phyloP scores from a whole-genome alignment of 2,888 invertebrate genomes.

The Sesia apiformis region DNA sequence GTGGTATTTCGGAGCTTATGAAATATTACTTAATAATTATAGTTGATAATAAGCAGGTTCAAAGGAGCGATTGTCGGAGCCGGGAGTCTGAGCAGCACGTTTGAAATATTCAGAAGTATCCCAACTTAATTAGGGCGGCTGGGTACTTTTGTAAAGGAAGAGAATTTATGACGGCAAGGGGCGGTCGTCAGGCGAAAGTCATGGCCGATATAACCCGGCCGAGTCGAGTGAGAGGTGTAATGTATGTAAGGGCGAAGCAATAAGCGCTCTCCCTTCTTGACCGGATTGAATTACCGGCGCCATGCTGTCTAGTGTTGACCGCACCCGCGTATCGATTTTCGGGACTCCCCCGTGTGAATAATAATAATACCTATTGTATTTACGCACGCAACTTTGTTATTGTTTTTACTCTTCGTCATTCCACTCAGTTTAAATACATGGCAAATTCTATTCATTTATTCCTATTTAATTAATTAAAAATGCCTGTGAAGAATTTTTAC shows the following conservation, averaged over 20 bases:
- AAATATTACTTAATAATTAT: constrained; percentile 32
- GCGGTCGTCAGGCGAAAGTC: constrained; percentile 38
- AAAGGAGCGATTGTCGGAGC: constrained; percentile 24
- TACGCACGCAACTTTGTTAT: constrained; percentile 17
- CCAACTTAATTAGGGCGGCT: constrained; percentile 50
- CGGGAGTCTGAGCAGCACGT: constrained; percentile 18
- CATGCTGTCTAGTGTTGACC: constrained; percentile 52
- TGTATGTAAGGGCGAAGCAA: constrained; percentile 42
- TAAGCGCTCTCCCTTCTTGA: constrained; percentile 46
- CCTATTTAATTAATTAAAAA: neutral
- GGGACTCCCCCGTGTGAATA: constrained; percentile 18
- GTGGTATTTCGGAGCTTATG: constrained; percentile 19
- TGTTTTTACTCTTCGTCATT: neutral
- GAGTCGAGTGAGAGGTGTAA: constrained; percentile 38
- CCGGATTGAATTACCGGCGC: constrained; percentile 51
- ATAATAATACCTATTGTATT: constrained; percentile 16
- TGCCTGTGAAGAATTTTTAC: neutral
- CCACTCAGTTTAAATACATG: neutral
- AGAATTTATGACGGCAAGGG: constrained; percentile 40
- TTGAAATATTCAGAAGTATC: constrained; percentile 50
- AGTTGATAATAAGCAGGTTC: constrained; percentile 28
- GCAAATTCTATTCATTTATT: neutral
- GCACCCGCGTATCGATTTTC: constrained; percentile 36
- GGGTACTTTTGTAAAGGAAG: constrained; percentile 38
- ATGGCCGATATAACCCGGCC: constrained; percentile 34